These are phyloP conservation scores for Notospermus geniculatus DNA, from an alignment of 1,140 invertebrate genomes.

Conservation along the genomic window DNA sequence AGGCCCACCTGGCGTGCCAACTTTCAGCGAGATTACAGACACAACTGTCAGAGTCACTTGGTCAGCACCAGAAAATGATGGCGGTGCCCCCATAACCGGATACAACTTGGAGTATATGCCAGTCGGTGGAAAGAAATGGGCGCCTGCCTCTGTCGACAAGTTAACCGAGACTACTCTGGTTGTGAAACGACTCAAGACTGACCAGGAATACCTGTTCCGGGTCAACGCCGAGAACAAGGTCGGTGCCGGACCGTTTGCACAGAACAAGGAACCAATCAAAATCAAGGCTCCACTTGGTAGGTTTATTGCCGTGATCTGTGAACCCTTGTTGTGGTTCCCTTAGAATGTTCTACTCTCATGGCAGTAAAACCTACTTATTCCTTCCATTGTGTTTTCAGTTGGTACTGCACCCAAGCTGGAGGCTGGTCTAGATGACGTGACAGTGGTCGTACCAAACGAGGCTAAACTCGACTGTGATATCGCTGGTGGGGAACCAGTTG, in stretches of 20 bases:
- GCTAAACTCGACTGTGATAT: conserved; percentile 50
- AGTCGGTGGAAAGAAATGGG: conserved; percentile 38
- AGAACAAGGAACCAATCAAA: conserved; percentile 69
- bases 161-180: conserved; percentile 53
- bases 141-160: conserved; percentile 34
- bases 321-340: no score
- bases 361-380: no score
- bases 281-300: conserved; percentile 16
- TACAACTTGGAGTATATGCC: conserved; percentile 72
- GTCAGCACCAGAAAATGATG: conserved; percentile 85
- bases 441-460: conserved; percentile 43
- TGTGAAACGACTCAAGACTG: conserved; percentile 81
- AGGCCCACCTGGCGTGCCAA: conserved; percentile 81
- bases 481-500: conserved; percentile 47
- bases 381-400: conserved; percentile 25
- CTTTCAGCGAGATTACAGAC: conserved; percentile 88
- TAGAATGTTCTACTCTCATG: no score
- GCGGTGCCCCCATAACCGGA: conserved; percentile 93
- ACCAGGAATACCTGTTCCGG: conserved; percentile 92
- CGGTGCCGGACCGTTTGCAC: conserved; percentile 92
- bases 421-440: conserved; percentile 40
- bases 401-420: conserved; percentile 47
- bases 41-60: conserved; percentile 92
- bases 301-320: no score
- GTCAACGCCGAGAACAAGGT: conserved; percentile 96